Evolutionary conservation across 2,113 vertebrate genomes (phyloP), one percentile per base, ranked within the genome.

Genomic region (Psephotus haematonotus): DNA sequence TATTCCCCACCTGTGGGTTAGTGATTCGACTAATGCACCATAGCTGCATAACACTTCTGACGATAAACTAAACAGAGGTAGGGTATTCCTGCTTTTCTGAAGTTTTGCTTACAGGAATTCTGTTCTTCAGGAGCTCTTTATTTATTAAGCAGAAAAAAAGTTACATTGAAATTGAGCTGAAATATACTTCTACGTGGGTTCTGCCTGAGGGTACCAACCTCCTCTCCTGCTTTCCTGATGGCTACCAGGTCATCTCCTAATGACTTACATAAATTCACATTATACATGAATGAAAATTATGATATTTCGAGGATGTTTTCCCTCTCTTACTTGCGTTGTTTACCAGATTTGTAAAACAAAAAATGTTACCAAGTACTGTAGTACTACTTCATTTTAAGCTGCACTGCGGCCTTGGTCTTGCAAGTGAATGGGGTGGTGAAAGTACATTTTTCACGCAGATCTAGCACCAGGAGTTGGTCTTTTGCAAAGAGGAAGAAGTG

Each of bases 141-240:
- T 47, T 88, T 65, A 37, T 29, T 60, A 35, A 86, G 90, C 41
- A 67, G 92, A 50, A 95, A 63, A 86, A 86, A 79, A 93, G 74
- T 82, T 86, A 31, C 1, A 33, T 88, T 33, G 43, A 52, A 91
- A 64, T 64, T 44, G 92, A 95, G 80, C 78, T 81, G 41, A 17
- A 39, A 49, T 86, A 79, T 64, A 79, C 85, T 90, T 94, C 70
- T 53, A 52, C 92, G 79, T 92, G 76, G 82, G 79, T 46, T 44
- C 55, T 11, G 55, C 64, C n/a, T 28, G 74, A 78, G 75, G 37
- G 27, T 52, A 53, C 39, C 44, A 3, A 80, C 24, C 68, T 76
- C 81, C 22, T 57, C 23, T 20, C 0, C 69, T 70, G 75, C 90
- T 88, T 89, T 85, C 67, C 71, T 88, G 53, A 28, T 52, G 90